Evolutionary conservation across 2,888 invertebrate species (phyloP), one percentile per base, ranked within the genome.

Genomic region (Lampropteryx suffumata): DNA sequence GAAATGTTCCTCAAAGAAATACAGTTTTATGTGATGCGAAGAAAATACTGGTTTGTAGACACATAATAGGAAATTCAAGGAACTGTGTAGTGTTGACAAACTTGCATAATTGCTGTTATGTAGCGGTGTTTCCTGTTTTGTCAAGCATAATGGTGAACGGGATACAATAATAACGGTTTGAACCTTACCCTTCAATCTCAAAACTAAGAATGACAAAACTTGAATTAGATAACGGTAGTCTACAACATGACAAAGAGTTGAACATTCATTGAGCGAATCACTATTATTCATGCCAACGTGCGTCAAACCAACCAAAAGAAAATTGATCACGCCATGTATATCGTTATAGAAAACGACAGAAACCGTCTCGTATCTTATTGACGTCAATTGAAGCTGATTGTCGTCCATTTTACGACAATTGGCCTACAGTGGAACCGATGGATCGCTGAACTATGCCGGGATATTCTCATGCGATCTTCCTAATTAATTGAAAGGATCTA

Each of bases 381-480:
- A 78, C 72, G 74, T 65, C 84, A 89, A 89, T 89, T 89, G 89
- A 61, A 65, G 73, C 67, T 86, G 87, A 89, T 89, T 89, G 89
- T 76, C 65, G 77, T 56, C 80, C 77, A 87, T 84, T 89, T 86
- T 77, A 75, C 73, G 71, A 67, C 89, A 89, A 89, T 89, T 89
- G 89, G 56, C 55, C 60, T 58, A 64, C 72, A 63, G 69, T 59
- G 57, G 53, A 51, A 44, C 53, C 57, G 44, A 53, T 50, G 32
- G 42, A 83, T 79, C 79, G 77, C 61, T 60, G 56, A 73, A 73
- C 70, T 73, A 71, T 77, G 77, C 61, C 67, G 75, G 82, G 84
- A 81, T 82, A 82, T 84, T 85, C 85, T 78, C 82, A 82, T 83
- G 79, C 74, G 59, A 78, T 73, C 71, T 68, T 69, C 73, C 66